Evolutionary conservation across 2,888 invertebrate species (phyloP).

Genomic region (Tenthredo scrophulariae): DNA sequence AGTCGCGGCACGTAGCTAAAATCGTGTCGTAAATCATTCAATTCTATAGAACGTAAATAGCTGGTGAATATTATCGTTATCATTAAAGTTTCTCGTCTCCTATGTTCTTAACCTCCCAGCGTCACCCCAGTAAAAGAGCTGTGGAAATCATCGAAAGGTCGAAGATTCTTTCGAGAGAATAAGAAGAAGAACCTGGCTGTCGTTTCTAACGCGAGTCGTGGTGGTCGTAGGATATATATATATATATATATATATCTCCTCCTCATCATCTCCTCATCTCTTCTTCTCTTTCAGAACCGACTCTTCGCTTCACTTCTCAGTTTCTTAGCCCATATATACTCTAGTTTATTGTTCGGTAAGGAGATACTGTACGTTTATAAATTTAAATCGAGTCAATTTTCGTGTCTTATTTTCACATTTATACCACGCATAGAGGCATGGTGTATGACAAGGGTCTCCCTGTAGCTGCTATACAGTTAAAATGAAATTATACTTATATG

Average conservation of each 20-base stretch:
- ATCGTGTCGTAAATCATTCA: conserved; percentile 34
- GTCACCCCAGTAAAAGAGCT: conserved; percentile 32
- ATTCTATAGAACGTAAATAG: conserved; percentile 47
- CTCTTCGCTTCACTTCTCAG: too few species aligned
- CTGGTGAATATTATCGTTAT: conserved; percentile 47
- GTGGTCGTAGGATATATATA: not conserved
- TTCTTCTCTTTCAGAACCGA: not conserved
- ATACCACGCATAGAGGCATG: not conserved
- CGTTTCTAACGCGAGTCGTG: conserved; percentile 38
- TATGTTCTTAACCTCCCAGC: conserved; percentile 35
- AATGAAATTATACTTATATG: not conserved
- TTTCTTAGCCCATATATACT: not conserved
- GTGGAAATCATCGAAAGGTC: conserved; percentile 16
- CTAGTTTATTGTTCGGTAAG: conserved; percentile 29
- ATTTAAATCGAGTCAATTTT: not conserved
- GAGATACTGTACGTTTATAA: not conserved
- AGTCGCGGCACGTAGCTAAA: conserved; percentile 21
- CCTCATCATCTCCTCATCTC: not conserved
- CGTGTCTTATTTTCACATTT: not conserved
- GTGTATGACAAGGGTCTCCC: too few species aligned
- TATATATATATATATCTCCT: too few species aligned
- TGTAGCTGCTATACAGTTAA: not conserved
- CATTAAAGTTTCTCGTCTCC: conserved; percentile 50
- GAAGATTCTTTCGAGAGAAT: not conserved
- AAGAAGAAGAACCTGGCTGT: not conserved